Percentiles rank a stretch among this genome's conserved stretches.
phyloP scores from a whole-genome alignment of 2,888 invertebrate genomes.

The Ecliptopera silaceata region DNA sequence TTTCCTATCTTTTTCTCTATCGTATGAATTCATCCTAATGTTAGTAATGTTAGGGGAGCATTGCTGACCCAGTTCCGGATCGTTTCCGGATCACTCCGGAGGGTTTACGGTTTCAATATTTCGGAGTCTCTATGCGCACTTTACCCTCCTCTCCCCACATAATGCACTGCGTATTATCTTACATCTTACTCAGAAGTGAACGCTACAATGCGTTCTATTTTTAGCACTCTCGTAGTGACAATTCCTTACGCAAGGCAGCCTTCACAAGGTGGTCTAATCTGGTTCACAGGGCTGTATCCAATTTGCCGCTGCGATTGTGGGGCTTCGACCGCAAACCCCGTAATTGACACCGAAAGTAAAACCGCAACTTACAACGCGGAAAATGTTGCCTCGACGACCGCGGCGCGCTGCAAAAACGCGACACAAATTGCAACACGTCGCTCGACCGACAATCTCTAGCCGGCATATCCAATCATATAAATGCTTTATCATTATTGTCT shows the following conservation, averaged over 20 bases:
- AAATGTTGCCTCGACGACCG: conserved; percentile 57
- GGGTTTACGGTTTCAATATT: conserved; percentile 79
- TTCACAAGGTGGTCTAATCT: conserved; percentile 71
- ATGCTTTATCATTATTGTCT: conserved; percentile 69
- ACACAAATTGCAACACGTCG: conserved; percentile 58
- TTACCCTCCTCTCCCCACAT: conserved; percentile 45
- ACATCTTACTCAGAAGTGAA: conserved; percentile 37
- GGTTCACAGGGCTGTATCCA: conserved; percentile 74
- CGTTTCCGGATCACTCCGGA: conserved; percentile 64
- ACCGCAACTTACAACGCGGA: conserved; percentile 66
- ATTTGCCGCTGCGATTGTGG: conserved; percentile 68
- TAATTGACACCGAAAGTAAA: conserved; percentile 76
- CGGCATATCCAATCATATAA: conserved; percentile 63
- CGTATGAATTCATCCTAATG: conserved; percentile 60
- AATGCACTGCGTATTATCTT: conserved; percentile 42
- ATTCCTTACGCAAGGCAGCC: conserved; percentile 64
- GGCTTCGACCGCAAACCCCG: conserved; percentile 74
- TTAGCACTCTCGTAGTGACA: conserved; percentile 46
- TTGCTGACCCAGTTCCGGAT: conserved; percentile 69
- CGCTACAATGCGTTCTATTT: conserved; percentile 55
- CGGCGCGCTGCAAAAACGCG: conserved; percentile 53
- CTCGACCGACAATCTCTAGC: conserved; percentile 43
- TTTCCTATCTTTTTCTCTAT: conserved; percentile 42
- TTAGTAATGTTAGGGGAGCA: conserved; percentile 58
- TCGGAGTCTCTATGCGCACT: conserved; percentile 54